Percentiles rank a stretch among this genome's conserved stretches.
Conservation (phyloP, 2,797 vertebrate genomes). For the Gallinago stenura region DNA sequence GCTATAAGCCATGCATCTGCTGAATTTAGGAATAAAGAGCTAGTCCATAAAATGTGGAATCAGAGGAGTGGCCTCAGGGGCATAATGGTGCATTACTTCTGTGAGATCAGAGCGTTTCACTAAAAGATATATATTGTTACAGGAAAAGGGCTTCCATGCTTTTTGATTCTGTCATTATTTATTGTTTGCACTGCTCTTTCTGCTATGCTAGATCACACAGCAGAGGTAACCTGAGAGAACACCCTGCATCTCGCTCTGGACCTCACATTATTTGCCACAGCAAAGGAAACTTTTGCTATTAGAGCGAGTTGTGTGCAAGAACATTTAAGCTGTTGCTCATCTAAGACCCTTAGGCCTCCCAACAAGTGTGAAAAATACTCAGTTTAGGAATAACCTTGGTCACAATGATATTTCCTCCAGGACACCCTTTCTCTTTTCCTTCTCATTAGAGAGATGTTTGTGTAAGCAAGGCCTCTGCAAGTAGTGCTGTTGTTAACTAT, state of each 20-base stretch:
- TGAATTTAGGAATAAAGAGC: conserved; percentile 60
- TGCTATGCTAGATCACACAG: background rate
- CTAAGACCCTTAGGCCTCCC: background rate
- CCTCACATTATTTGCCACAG: background rate
- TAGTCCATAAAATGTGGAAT: conserved; percentile 68
- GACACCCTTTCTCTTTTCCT: background rate
- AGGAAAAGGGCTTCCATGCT: conserved; percentile 47
- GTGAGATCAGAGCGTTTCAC: conserved; percentile 60
- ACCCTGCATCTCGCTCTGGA: background rate
- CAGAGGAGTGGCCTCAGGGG: conserved; percentile 60
- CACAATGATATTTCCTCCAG: background rate
- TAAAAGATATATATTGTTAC: conserved; percentile 60
- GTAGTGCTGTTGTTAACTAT: background rate
- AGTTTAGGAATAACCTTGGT: background rate
- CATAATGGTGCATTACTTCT: conserved; percentile 54
- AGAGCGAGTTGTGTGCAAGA: background rate
- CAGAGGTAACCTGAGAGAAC: background rate
- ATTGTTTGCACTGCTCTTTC: conserved; percentile 21
- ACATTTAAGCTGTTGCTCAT: background rate
- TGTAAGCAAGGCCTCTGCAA: background rate
- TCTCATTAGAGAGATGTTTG: background rate
- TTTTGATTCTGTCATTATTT: conserved; percentile 61
- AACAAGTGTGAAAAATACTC: background rate
- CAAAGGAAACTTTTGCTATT: background rate
- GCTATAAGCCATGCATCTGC: conserved; percentile 62